Evolutionary conservation across 2,797 vertebrate genomes (phyloP).

Genomic region (Pangasius mekongensis): DNA sequence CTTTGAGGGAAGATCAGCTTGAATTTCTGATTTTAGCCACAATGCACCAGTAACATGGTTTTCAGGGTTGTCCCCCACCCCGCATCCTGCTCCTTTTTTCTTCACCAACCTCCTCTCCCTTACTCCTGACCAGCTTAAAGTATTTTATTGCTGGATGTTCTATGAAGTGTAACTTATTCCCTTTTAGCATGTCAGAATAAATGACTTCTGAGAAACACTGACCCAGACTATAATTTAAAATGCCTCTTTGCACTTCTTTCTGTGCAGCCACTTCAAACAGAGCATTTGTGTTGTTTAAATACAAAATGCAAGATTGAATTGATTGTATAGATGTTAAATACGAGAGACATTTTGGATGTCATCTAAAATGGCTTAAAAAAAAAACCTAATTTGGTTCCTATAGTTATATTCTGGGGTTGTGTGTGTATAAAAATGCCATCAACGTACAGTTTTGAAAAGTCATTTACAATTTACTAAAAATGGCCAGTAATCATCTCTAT

Average conservation of each 20-base stretch:
- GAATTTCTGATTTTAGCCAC: slow-evolving; percentile 70
- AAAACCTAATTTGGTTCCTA: neutral
- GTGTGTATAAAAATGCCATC: neutral
- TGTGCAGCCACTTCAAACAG: neutral
- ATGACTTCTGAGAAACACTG: slow-evolving; percentile 67
- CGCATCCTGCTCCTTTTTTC: slow-evolving; percentile 33
- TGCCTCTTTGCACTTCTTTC: neutral
- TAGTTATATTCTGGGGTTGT: neutral
- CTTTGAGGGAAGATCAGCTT: slow-evolving; percentile 73
- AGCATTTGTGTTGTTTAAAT: neutral
- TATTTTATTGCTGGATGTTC: slow-evolving; percentile 78
- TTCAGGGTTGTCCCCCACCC: slow-evolving; percentile 34
- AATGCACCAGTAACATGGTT: slow-evolving; percentile 60
- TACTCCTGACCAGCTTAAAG: slow-evolving; percentile 77
- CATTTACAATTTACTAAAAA: neutral
- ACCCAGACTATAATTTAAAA: slow-evolving; percentile 66
- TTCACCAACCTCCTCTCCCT: slow-evolving; percentile 3
- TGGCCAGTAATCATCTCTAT: neutral
- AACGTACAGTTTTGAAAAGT: neutral
- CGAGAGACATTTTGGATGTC: neutral
- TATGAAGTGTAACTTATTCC: slow-evolving; percentile 87
- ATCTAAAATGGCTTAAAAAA: neutral
- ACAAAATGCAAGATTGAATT: neutral
- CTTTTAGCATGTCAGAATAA: slow-evolving; percentile 86
- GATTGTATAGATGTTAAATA: neutral